Evolutionary conservation across 2,797 vertebrate genomes (phyloP).

Genomic region (Acomys russatus): DNA sequence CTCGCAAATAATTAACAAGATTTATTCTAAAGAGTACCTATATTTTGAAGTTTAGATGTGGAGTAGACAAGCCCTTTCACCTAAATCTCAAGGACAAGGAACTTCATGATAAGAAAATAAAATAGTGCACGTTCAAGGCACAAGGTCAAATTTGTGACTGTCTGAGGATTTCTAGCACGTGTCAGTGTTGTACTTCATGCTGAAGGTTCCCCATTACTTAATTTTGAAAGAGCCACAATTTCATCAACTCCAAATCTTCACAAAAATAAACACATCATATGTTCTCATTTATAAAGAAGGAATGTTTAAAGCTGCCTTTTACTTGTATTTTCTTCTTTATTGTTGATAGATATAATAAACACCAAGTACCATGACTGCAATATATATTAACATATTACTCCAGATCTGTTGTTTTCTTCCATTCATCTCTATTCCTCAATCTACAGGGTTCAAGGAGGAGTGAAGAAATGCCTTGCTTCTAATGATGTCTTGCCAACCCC

Average conservation of each 20-base stretch:
- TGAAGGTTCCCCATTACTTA: neutral
- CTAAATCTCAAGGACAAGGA: constrained; percentile 40
- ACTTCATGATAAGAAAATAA: constrained; percentile 3
- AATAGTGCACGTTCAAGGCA: constrained; percentile 35
- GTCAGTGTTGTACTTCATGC: constrained; percentile 52
- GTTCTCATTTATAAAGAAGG: constrained; percentile 52
- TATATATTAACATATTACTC: neutral
- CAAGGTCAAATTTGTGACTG: neutral
- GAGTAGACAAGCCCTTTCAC: constrained; percentile 38
- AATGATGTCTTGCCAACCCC: neutral
- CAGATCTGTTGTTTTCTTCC: constrained; percentile 33
- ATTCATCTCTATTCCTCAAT: neutral
- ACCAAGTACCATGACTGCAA: constrained; percentile 15
- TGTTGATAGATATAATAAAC: constrained; percentile 22
- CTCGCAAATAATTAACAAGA: constrained; percentile 72
- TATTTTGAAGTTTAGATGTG: constrained; percentile 64
- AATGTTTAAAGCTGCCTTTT: neutral
- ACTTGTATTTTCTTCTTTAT: constrained; percentile 4
- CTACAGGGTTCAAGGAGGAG: neutral
- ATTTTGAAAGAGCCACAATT: constrained; percentile 50
- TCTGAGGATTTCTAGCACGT: constrained; percentile 39
- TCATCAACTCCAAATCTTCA: neutral
- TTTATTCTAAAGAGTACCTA: constrained; percentile 67
- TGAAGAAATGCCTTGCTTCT: constrained; percentile 3
- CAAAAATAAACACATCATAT: constrained; percentile 16